Evolutionary conservation across 2,888 invertebrate species (phyloP).

Genomic region (Anorthoa munda): DNA sequence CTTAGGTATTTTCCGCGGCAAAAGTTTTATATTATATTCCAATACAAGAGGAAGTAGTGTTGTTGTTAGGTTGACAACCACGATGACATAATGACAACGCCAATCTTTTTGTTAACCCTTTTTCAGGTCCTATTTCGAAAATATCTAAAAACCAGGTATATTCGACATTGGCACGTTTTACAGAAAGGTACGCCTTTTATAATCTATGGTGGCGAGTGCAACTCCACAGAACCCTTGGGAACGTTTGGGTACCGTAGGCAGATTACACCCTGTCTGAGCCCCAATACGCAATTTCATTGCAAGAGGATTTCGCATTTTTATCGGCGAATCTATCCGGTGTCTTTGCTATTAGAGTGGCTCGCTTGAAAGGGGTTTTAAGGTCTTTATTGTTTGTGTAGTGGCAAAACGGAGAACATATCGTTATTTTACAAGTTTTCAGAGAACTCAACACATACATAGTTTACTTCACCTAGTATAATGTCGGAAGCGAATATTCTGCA

Average conservation of each 20-base stretch:
- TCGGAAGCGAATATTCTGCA: neutral
- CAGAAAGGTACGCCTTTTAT: conserved; percentile 35
- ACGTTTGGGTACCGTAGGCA: conserved; percentile 88
- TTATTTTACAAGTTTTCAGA: conserved; percentile 8
- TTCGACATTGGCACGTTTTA: conserved; percentile 9
- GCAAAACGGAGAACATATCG: neutral
- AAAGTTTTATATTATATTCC: too few species aligned
- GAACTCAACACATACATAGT: neutral
- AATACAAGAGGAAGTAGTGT: too few species aligned
- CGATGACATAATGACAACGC: too few species aligned
- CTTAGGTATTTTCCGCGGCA: too few species aligned
- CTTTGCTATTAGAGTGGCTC: conserved; percentile 81
- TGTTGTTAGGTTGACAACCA: too few species aligned
- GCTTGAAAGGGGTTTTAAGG: conserved; percentile 65
- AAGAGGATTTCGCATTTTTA: conserved; percentile 89
- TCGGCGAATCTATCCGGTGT: conserved; percentile 80
- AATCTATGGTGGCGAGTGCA: conserved; percentile 82
- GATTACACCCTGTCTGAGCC: conserved; percentile 90
- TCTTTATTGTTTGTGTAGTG: conserved; percentile 44
- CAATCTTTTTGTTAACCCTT: too few species aligned
- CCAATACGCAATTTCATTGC: conserved; percentile 89
- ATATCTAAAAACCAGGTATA: conserved; percentile 1
- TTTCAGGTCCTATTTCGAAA: neutral
- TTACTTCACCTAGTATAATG: too few species aligned
- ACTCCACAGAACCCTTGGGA: conserved; percentile 83